Conservation (phyloP, 2,797 vertebrate genomes). For the Petrocephalus sullivani region DNA sequence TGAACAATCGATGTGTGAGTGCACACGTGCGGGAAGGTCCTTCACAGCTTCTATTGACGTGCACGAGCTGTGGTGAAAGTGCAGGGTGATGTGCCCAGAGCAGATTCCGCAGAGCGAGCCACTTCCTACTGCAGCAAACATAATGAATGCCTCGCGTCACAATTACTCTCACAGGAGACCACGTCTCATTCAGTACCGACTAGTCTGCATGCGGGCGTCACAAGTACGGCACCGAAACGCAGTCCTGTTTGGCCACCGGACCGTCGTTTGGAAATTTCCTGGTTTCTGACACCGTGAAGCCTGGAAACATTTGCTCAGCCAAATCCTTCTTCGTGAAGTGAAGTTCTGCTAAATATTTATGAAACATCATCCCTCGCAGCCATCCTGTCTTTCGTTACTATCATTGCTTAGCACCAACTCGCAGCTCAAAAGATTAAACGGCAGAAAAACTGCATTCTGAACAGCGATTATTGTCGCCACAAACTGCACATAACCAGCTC, state of each 20-base stretch:
- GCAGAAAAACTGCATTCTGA: neutral
- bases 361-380: slow-evolving; percentile 18
- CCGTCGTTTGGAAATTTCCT: neutral
- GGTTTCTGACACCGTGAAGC: neutral
- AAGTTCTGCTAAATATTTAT: slow-evolving; percentile 29
- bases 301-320: neutral
- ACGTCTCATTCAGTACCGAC: neutral
- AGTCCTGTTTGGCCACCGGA: neutral
- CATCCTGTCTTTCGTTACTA: slow-evolving; percentile 23
- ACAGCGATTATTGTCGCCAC: slow-evolving; percentile 19
- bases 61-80: neutral
- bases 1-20: neutral
- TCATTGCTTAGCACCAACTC: slow-evolving; percentile 23
- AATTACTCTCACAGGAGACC: neutral
- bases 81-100: neutral
- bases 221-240: neutral
- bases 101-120: neutral
- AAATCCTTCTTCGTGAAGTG: slow-evolving; percentile 19
- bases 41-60: neutral
- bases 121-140: neutral
- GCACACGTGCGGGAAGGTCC: neutral
- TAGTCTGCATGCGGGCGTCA: neutral
- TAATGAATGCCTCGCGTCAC: neutral
- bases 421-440: slow-evolving; percentile 19
- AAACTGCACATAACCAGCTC: slow-evolving; percentile 8